A percentile compares a stretch with the other conserved stretches of the same genome.
phyloP scores from a whole-genome alignment of 2,888 invertebrate species.

The Lasioglossum morio region DNA sequence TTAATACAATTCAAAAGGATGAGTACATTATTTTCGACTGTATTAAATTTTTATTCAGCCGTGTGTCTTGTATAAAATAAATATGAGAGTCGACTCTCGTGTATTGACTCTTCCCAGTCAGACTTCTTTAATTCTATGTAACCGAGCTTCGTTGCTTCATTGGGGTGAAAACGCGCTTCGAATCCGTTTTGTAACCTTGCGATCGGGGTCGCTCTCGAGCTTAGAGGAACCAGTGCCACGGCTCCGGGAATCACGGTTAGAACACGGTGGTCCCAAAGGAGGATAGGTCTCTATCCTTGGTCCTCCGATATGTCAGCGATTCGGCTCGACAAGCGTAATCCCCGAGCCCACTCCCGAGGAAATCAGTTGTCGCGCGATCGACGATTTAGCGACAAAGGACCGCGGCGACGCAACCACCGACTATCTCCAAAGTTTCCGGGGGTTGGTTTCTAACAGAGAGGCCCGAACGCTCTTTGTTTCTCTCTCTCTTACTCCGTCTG shows the following conservation, averaged over 20 bases:
- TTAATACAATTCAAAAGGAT: no score
- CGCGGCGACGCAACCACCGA: conserved; percentile 28
- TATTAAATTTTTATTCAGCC: no score
- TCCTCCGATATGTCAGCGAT: conserved; percentile 26
- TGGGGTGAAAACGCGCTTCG: not conserved
- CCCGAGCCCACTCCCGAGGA: conserved; percentile 27
- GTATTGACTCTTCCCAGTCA: not conserved
- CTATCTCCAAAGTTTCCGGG: conserved; percentile 55
- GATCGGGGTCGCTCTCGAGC: not conserved
- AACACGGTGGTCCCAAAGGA: conserved; percentile 6
- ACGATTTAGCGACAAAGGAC: conserved; percentile 70
- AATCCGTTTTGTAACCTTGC: not conserved
- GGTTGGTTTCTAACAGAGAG: conserved; percentile 32
- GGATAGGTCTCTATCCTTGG: not conserved
- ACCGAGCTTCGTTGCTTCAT: not conserved
- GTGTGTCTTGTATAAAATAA: no score
- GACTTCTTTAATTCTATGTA: not conserved
- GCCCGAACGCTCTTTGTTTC: conserved; percentile 41
- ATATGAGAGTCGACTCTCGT: not conserved
- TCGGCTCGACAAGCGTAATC: conserved; percentile 44
- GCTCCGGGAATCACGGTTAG: not conserved
- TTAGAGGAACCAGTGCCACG: not conserved
- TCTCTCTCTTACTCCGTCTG: conserved; percentile 31
- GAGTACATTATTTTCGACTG: no score
- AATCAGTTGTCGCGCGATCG: conserved; percentile 61